phyloP scores from a whole-genome alignment of 2,888 invertebrate genomes.

The Sarcophaga caerulescens region DNA sequence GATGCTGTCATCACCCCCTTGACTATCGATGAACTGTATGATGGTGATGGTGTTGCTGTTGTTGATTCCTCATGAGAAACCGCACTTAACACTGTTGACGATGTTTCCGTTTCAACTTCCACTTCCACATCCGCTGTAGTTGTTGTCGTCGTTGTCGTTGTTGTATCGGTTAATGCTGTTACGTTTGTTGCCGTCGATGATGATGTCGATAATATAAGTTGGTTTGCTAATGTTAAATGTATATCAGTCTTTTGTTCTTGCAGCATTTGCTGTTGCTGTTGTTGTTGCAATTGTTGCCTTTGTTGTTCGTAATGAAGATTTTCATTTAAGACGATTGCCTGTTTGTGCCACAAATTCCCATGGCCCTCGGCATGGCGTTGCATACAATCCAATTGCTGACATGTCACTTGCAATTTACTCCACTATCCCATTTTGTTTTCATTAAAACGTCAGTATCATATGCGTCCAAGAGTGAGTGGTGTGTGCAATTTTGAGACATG shows the following conservation, averaged over 20 bases:
- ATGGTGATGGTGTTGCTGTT: conserved; percentile 49
- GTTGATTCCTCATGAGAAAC: conserved; percentile 65
- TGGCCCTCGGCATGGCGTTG: conserved; percentile 80
- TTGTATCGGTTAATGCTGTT: conserved; percentile 66
- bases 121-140: conserved; percentile 56
- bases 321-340: conserved; percentile 80
- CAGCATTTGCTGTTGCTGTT: conserved; percentile 63
- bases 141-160: conserved; percentile 58
- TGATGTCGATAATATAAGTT: conserved; percentile 62
- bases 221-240: conserved; percentile 61
- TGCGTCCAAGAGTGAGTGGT: conserved; percentile 3
- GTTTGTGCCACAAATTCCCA: conserved; percentile 81
- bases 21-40: conserved; percentile 53
- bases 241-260: conserved; percentile 70
- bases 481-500: conserved; percentile 59
- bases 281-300: conserved; percentile 66
- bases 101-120: conserved; percentile 66
- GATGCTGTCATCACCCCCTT: conserved; percentile 59
- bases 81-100: conserved; percentile 68
- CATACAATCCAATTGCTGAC: conserved; percentile 81
- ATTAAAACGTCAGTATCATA: conserved; percentile 56
- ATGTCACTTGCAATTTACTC: conserved; percentile 80
- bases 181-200: conserved; percentile 66
- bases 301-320: conserved; percentile 73
- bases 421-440: conserved; percentile 74